phyloP scores from a whole-genome alignment of 2,797 vertebrate genomes.

The Acanthornis magna region DNA sequence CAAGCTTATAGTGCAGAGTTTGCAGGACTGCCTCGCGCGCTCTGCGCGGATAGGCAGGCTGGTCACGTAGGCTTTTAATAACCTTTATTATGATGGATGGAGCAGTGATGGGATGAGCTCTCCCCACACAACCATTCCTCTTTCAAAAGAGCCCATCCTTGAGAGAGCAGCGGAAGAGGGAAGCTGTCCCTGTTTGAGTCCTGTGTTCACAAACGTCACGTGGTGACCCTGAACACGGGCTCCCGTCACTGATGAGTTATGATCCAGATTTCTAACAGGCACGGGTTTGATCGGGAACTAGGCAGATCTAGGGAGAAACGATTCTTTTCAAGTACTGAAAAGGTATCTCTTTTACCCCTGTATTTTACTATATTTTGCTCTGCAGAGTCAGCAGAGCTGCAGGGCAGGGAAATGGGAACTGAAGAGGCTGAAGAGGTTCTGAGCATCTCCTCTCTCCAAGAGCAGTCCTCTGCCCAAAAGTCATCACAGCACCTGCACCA shows the following conservation, averaged over 20 bases:
- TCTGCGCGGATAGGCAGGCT: background rate
- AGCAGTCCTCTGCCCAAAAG: background rate
- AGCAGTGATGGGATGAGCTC: slow-evolving; percentile 1
- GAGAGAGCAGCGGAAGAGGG: slow-evolving; percentile 20
- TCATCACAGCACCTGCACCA: background rate
- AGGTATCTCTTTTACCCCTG: background rate
- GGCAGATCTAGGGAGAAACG: background rate
- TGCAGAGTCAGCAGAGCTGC: background rate
- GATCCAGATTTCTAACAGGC: slow-evolving; percentile 12
- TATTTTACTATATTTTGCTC: background rate
- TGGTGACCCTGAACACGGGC: background rate
- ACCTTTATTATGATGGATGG: slow-evolving; percentile 58
- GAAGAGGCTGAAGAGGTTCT: accelerated
- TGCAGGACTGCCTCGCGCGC: background rate
- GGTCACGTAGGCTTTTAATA: slow-evolving; percentile 62
- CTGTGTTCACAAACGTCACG: slow-evolving; percentile 14
- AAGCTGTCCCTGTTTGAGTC: slow-evolving; percentile 30
- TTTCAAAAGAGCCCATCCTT: slow-evolving; percentile 34
- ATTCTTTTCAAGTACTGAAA: background rate
- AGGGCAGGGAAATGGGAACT: background rate
- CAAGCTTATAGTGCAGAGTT: slow-evolving; percentile 43
- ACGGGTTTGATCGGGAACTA: background rate
- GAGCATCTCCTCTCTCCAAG: background rate
- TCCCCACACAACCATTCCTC: slow-evolving; percentile 10
- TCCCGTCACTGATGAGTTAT: background rate